Evolutionary conservation across 2,113 vertebrate species (phyloP), one percentile per base, ranked within the genome.

Genomic region (Ascaphus truei): DNA sequence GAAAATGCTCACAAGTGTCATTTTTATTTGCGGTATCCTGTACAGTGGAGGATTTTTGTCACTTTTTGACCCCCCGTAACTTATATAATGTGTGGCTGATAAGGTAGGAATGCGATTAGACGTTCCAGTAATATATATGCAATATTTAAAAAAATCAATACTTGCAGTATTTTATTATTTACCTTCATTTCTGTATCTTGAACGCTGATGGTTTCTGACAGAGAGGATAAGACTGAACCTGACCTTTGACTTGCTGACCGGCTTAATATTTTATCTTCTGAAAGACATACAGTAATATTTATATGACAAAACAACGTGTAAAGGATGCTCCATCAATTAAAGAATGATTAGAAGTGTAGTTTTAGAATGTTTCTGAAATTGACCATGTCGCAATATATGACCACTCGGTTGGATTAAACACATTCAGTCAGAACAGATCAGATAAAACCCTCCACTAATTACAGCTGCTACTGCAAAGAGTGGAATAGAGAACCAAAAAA

Each of bases 151-250:
- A n/a, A n/a, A n/a, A n/a, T n/a, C n/a, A n/a, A n/a, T 64, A 52
- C 25, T 53, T 50, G 15, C 53, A 53, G 25, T 55, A 53, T 43
- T 56, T 29, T 55, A 15, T 68, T 7, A 7, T 43, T 65, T 81
- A 85, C 85, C 84, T 80, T 75, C 20, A 51, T 37, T 25, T 69
- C 52, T 59, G 18, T 68, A 57, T 25, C 71, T 16, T 36, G 48
- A 27, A 12, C 45, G 22, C 45, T 27, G 65, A 13, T 1, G 27
- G 0, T 2, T 9, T 75, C 75, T 16, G 30, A 29, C 26, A 26
- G 62, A 33, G 0, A 34, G 63, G 71, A 63, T 22, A 74, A 67
- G 73, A 58, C 29, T 33, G 57, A 15, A 7, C 50, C 71, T n/a
- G 51, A n/a, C 53, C 65, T 65, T 67, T 73, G 22, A 71, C 23